Conservation (phyloP, 2,797 vertebrate genomes). For the Nasua narica region DNA sequence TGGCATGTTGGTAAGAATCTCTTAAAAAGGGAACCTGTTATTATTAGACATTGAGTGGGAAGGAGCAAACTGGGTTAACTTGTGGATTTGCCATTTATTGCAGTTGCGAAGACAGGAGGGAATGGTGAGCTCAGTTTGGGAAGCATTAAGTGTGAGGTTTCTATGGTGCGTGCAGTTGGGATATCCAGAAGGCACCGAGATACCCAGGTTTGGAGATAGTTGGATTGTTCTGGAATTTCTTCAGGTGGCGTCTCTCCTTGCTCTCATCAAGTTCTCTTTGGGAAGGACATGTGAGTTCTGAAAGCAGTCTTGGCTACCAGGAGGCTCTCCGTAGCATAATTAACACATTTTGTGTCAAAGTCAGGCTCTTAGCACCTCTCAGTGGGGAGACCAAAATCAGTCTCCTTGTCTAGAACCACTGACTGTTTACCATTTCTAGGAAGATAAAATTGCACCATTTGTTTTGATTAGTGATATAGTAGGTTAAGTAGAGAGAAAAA, state of each 20-base stretch:
- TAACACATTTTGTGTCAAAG: constrained; percentile 31
- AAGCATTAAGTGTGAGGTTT: background rate
- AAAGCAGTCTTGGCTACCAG: background rate
- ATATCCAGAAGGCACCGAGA: background rate
- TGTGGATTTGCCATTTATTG: background rate
- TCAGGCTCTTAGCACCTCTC: background rate
- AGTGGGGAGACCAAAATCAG: background rate
- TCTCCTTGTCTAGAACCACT: background rate
- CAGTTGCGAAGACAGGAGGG: background rate
- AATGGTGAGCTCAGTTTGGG: background rate
- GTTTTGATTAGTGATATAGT: background rate
- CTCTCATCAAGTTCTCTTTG: background rate
- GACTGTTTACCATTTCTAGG: background rate
- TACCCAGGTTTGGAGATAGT: background rate
- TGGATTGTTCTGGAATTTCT: background rate
- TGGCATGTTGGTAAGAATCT: background rate
- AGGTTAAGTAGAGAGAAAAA: background rate
- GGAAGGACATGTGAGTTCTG: background rate
- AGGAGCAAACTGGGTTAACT: background rate
- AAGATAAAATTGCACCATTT: background rate
- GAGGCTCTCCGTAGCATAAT: background rate
- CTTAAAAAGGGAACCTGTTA: background rate
- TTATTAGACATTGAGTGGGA: constrained; percentile 51
- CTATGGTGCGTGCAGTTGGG: background rate
- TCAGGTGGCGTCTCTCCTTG: background rate